phyloP scores from a whole-genome alignment of 2,113 vertebrate genomes.

The Paralichthys olivaceus region DNA sequence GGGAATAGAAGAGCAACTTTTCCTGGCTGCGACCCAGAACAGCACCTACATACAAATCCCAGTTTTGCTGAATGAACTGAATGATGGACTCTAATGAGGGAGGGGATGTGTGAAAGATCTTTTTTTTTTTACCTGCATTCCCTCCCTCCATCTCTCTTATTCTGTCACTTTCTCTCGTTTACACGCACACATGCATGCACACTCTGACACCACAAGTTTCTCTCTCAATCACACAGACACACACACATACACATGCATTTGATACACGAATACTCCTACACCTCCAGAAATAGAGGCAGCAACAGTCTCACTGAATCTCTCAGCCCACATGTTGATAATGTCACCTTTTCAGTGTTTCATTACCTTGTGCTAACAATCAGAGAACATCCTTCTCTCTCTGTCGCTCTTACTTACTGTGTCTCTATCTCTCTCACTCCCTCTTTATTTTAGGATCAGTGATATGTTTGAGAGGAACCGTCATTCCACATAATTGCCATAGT shows the following conservation, averaged over 20 bases:
- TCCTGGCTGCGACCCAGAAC: constrained; percentile 33
- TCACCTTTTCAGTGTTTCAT: constrained; percentile 81
- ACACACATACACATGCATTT: constrained; percentile 36
- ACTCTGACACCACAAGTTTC: constrained; percentile 32
- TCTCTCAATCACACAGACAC: constrained; percentile 30
- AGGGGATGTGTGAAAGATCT: constrained; percentile 54
- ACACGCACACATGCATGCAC: constrained; percentile 15
- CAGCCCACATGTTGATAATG: constrained; percentile 79
- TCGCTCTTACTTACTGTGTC: constrained; percentile 1
- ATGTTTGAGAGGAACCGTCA: constrained; percentile 61
- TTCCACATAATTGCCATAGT: constrained; percentile 64
- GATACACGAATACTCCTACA: constrained; percentile 61
- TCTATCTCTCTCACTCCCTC: constrained; percentile 22
- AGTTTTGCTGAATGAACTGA: constrained; percentile 55
- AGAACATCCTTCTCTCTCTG: constrained; percentile 39
- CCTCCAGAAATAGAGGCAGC: constrained; percentile 77
- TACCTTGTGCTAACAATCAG: constrained; percentile 74
- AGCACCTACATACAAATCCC: constrained; percentile 52
- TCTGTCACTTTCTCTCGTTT: constrained; percentile 31
- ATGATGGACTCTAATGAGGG: constrained; percentile 63
- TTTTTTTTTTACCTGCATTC: background rate
- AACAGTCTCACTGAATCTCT: constrained; percentile 68
- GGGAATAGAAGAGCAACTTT: constrained; percentile 35
- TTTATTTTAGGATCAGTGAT: constrained; percentile 71
- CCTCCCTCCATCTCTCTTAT: background rate